phyloP scores from a whole-genome alignment of 2,888 invertebrate species.

The Lysandra bellargus region DNA sequence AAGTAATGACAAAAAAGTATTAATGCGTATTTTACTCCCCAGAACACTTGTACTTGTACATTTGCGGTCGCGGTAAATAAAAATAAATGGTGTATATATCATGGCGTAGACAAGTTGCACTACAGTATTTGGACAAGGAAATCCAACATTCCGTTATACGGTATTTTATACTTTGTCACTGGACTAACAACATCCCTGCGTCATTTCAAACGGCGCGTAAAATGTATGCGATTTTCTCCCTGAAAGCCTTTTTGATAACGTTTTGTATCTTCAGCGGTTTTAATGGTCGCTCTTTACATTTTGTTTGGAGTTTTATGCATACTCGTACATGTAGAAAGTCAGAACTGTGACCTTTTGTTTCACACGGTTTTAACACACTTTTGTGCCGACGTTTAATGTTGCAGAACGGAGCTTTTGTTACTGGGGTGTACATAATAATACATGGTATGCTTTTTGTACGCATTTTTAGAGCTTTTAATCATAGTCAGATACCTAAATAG shows the following conservation, averaged over 20 bases:
- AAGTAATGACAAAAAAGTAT: no score
- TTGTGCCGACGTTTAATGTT: background rate
- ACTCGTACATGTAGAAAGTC: slow-evolving; percentile 10
- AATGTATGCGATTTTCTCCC: slow-evolving; percentile 41
- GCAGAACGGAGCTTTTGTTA: background rate
- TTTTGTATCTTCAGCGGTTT: slow-evolving; percentile 32
- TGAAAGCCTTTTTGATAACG: slow-evolving; percentile 40
- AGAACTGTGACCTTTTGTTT: background rate
- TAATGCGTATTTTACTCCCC: background rate
- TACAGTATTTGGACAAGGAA: slow-evolving; percentile 47
- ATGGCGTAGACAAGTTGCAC: slow-evolving; percentile 35
- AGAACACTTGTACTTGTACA: background rate
- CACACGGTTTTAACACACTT: background rate
- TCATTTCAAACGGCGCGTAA: slow-evolving; percentile 41
- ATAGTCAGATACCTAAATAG: no score
- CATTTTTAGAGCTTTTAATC: no score
- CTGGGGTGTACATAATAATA: background rate
- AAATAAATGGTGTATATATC: background rate
- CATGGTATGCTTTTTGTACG: background rate
- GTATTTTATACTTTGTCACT: slow-evolving; percentile 51
- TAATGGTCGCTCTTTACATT: slow-evolving; percentile 19
- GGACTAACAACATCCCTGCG: slow-evolving; percentile 52
- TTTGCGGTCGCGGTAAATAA: background rate
- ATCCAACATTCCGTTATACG: slow-evolving; percentile 53
- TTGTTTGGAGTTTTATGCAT: slow-evolving; percentile 1